Conservation (phyloP, 2,888 invertebrate genomes). For the Rotaria macrura region DNA sequence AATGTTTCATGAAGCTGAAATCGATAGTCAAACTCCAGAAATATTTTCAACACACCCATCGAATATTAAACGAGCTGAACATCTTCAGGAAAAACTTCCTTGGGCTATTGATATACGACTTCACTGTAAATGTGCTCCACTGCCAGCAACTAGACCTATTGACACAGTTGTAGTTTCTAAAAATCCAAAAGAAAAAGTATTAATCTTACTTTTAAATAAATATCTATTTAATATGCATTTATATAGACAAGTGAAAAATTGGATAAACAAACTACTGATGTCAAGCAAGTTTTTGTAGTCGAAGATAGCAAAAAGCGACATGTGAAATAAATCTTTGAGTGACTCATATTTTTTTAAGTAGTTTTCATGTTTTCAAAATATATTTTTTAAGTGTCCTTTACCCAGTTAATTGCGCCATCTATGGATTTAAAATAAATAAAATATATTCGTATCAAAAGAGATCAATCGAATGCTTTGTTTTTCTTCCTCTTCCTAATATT, state of each 20-base stretch:
- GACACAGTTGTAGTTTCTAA: background rate
- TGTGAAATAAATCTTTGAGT: no score
- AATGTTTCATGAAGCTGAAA: conserved; percentile 48
- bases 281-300: background rate
- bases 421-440: background rate
- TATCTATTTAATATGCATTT: background rate
- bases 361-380: background rate
- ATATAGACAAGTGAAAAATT: background rate
- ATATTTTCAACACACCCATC: conserved; percentile 56
- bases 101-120: conserved; percentile 35
- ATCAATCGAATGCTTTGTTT: background rate
- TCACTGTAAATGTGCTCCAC: background rate
- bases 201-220: background rate
- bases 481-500: background rate
- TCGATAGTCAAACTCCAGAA: conserved; percentile 42
- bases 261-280: background rate
- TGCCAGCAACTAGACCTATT: background rate
- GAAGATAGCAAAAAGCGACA: background rate
- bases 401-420: background rate
- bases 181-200: background rate
- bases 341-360: no score
- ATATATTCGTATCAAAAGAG: background rate
- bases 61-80: conserved; percentile 50
- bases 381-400: background rate
- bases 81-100: conserved; percentile 50